Evolutionary conservation across 2,888 invertebrate genomes (phyloP).

Genomic region (Dryobota labecula): DNA sequence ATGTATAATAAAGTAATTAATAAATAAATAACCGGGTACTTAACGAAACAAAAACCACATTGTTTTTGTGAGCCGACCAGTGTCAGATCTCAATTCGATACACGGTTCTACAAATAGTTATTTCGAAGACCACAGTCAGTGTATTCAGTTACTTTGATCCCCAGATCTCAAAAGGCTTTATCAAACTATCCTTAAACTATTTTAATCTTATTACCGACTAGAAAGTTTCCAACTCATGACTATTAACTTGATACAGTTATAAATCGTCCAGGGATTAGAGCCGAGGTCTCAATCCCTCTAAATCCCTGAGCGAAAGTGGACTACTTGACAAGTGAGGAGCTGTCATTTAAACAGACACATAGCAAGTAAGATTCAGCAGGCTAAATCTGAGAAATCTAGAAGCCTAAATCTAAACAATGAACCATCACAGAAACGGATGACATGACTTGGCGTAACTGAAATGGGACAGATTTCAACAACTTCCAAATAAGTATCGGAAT

Average conservation of each 20-base stretch:
- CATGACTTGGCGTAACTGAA: not conserved
- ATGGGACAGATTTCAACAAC: not conserved
- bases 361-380: conserved; percentile 1
- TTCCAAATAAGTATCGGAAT: not conserved
- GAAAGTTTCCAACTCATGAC: conserved; percentile 49
- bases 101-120: not conserved
- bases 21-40: not conserved
- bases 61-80: not conserved
- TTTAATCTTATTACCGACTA: conserved; percentile 41
- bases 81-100: not conserved
- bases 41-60: not conserved
- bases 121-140: not conserved
- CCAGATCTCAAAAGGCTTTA: conserved; percentile 12
- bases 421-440: not conserved
- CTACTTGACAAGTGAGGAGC: conserved; percentile 37
- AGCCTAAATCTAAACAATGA: not conserved
- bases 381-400: not conserved
- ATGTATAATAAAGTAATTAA: too few relatives aligned
- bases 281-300: conserved; percentile 55
- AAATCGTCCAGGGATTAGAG: conserved; percentile 62
- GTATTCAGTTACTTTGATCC: conserved; percentile 26
- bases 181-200: conserved; percentile 45
- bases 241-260: conserved; percentile 54
- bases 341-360: not conserved
- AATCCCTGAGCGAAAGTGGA: conserved; percentile 60